Percentiles rank a stretch among this genome's conserved stretches.
Evolutionary conservation across 2,113 vertebrate species (phyloP).

Genomic region (Semnopithecus entellus): DNA sequence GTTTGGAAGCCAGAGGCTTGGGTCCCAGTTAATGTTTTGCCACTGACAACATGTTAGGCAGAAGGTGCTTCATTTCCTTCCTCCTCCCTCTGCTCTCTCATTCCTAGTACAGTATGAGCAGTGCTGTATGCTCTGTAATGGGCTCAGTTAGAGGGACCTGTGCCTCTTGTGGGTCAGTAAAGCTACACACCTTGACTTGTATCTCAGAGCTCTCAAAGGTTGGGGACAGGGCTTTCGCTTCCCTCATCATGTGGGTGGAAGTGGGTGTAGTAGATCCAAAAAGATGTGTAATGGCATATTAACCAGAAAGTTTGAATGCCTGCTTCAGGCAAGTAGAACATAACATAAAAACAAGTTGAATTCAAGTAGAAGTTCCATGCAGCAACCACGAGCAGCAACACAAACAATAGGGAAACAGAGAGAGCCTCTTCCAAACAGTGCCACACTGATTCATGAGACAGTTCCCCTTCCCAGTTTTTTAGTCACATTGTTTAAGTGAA

Average conservation of each 20-base stretch:
- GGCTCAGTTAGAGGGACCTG: neutral
- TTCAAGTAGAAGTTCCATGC: neutral
- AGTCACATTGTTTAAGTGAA: neutral
- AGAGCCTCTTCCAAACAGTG: neutral
- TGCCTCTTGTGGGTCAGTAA: neutral
- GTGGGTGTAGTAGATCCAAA: neutral
- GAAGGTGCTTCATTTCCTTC: neutral
- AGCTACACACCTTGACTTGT: neutral
- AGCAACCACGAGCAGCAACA: neutral
- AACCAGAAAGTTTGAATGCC: neutral
- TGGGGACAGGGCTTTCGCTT: neutral
- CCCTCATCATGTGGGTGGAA: rapidly evolving
- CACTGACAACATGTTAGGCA: neutral
- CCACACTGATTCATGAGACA: neutral
- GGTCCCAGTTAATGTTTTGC: neutral
- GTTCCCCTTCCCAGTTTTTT: neutral
- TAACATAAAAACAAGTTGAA: neutral
- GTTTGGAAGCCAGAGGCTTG: neutral
- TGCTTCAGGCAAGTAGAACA: neutral
- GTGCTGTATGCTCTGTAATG: neutral
- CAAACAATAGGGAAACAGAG: neutral
- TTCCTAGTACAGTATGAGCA: rapidly evolving
- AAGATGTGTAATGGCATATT: neutral
- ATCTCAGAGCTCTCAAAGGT: neutral
- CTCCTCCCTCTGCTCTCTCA: no score